Base-by-base conservation (phyloP, 2,113 vertebrate species). In the Ptychochromis oligacanthus region DNA sequence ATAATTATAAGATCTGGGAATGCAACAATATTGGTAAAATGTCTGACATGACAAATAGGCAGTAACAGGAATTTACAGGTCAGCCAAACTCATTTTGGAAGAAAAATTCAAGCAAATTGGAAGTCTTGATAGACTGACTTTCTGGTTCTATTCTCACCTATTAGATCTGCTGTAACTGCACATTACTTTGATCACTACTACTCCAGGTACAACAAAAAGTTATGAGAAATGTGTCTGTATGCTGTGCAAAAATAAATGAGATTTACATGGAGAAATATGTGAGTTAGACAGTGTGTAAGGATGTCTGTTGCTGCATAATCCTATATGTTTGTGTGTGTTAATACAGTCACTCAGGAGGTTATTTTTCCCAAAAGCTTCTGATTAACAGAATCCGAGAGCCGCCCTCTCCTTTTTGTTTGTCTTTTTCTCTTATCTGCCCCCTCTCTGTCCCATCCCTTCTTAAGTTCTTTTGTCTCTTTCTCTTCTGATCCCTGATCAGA, bases 321-420 rank as follows among this genome's bases (percentile, higher is more conserved):
- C 36, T 40, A 7, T 49, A 2, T 74, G 43, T 10, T 28, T 74
- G 54, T 77, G 64, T 85, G 64, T 84, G 65, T 88, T 67, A 54
- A 54, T 82, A 64, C 72, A 80, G 49, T 26, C 13, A 67, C 40
- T 80, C 81, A 60, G 5, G 49, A 65, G 89, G 89, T 90, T 79
- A 85, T 93, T 84, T 93, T 92, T 79, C 61, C 61, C 89, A 64
- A 92, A 92, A 92, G 80, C 61, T 80, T 89, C 77, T 83, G 91
- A 91, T 93, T 93, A 91, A 88, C 59, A 79, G 61, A 90, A 90
- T 92, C 87, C 91, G 75, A 92, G 74, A 7, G 52, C 31, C 70
- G 75, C 55, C 43, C 34, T 85, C 36, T 67, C 43, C 46, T 83
- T 79, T 49, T 34, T 26, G 7, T 18, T 20, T 20, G 49, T 58